phyloP scores from a whole-genome alignment of 2,113 vertebrate genomes.

The Protobothrops mucrosquamatus region DNA sequence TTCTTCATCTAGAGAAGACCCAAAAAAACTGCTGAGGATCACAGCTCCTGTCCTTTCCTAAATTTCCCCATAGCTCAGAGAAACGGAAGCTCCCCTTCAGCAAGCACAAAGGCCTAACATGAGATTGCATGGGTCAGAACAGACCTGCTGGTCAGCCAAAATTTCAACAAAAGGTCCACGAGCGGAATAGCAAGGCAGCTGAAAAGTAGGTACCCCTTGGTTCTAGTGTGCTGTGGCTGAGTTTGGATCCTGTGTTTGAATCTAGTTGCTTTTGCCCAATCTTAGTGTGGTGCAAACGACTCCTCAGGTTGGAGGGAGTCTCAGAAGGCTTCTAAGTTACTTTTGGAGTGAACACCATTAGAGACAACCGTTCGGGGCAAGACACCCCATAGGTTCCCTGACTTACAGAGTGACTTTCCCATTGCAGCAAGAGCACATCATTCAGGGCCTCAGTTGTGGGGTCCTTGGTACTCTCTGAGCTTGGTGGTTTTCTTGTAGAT shows the following conservation, averaged over 20 bases:
- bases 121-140: neutral
- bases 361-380: neutral
- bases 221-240: neutral
- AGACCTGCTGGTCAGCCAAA: neutral
- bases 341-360: neutral
- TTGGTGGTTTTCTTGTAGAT: neutral
- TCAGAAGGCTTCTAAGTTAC: neutral
- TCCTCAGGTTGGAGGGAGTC: neutral
- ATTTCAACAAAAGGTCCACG: neutral
- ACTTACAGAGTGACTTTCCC: neutral
- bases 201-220: neutral
- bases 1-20: neutral
- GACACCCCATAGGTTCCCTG: neutral
- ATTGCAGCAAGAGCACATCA: neutral
- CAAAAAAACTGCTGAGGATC: neutral
- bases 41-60: neutral
- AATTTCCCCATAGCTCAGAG: too few species aligned
- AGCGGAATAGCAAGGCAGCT: neutral
- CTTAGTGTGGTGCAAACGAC: neutral
- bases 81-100: neutral
- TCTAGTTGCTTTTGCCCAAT: neutral
- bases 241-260: neutral
- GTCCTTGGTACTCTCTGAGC: neutral
- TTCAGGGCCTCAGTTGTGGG: neutral
- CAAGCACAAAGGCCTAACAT: neutral